Evolutionary conservation across 2,888 invertebrate species (phyloP).

Genomic region (Rhimphoctona megacephalus): DNA sequence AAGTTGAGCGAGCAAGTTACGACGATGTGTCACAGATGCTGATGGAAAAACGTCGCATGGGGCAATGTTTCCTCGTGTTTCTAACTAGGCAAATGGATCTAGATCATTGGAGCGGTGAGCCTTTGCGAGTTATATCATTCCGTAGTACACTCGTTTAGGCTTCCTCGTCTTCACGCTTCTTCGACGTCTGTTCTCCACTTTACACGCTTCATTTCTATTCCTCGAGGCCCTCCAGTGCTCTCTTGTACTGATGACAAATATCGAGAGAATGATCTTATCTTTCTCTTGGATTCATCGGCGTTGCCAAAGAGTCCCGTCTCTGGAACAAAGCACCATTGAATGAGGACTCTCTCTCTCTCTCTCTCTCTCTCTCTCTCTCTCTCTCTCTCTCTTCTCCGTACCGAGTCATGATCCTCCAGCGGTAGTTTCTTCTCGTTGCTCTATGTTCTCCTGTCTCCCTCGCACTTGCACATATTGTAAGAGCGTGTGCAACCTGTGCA

Average conservation of each 20-base stretch:
- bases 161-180: conserved; percentile 27
- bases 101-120: conserved; percentile 71
- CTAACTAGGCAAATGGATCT: conserved; percentile 74
- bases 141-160: conserved; percentile 2
- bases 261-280: conserved; percentile 50
- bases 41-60: conserved; percentile 2
- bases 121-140: conserved; percentile 33
- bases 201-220: conserved; percentile 21
- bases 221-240: background rate
- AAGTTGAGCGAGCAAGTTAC: background rate
- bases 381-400: conserved; percentile 29
- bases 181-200: conserved; percentile 47
- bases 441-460: conserved; percentile 8
- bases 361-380: conserved; percentile 22
- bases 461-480: background rate
- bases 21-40: conserved; percentile 19
- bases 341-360: conserved; percentile 45
- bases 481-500: conserved; percentile 65
- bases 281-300: conserved; percentile 22
- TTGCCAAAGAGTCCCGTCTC: conserved; percentile 54
- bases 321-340: conserved; percentile 65
- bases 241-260: conserved; percentile 36
- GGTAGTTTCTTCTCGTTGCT: conserved; percentile 38
- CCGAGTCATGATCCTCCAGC: conserved; percentile 59
- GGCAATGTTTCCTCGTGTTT: conserved; percentile 59